Conservation (phyloP, 2,888 invertebrate species). For the Cepaea hortensis region DNA sequence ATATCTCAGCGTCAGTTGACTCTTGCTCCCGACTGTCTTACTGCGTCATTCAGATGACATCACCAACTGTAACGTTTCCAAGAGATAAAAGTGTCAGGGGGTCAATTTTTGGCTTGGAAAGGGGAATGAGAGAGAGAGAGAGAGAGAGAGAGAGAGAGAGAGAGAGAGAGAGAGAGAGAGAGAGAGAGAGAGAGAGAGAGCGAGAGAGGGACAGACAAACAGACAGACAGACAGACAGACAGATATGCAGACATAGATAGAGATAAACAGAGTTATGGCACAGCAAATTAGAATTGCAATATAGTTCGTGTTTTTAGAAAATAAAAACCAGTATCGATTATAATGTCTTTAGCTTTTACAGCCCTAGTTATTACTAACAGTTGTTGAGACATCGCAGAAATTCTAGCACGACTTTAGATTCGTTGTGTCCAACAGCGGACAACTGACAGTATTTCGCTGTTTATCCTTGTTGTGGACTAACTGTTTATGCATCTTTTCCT, state of each 20-base stretch:
- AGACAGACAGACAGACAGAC: background rate
- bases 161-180: background rate
- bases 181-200: background rate
- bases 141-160: background rate
- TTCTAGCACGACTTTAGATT: too few species aligned
- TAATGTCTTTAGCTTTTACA: too few species aligned
- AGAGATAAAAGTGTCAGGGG: background rate
- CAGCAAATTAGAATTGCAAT: too few species aligned
- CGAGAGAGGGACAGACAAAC: background rate
- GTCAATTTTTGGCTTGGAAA: background rate
- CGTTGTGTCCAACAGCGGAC: too few species aligned
- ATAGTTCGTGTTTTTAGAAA: too few species aligned
- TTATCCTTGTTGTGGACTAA: too few species aligned
- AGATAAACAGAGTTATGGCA: background rate
- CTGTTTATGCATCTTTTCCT: too few species aligned
- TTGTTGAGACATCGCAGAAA: too few species aligned
- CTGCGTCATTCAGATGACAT: slow-evolving; percentile 2
- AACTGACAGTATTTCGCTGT: too few species aligned
- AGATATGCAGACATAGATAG: background rate
- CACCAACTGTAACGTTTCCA: background rate
- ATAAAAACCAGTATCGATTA: too few species aligned
- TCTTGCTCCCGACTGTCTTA: background rate
- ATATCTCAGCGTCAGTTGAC: slow-evolving; percentile 19
- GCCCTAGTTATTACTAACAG: too few species aligned
- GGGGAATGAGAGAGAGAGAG: background rate